Conservation (phyloP, 1,140 invertebrate species). For the Drosophila suzukii region DNA sequence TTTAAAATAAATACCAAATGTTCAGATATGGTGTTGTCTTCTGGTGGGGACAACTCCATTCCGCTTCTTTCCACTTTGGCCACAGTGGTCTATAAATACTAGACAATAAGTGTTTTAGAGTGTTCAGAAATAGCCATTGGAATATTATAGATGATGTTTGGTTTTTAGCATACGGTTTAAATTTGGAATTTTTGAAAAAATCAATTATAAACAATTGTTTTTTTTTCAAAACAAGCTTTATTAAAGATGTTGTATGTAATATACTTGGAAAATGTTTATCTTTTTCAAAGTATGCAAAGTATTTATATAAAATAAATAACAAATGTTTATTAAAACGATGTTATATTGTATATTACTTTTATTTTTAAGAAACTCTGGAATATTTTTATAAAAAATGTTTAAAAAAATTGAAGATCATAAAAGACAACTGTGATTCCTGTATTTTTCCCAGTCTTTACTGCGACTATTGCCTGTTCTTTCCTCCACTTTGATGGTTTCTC, state of each 20-base stretch:
- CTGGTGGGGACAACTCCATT: slow-evolving; percentile 34
- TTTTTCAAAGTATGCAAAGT: too few relatives aligned
- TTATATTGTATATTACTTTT: too few relatives aligned
- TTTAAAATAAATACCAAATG: neutral
- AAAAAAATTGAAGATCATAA: neutral
- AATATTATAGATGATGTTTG: neutral
- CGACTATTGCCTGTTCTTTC: slow-evolving; percentile 18
- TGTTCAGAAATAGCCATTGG: neutral
- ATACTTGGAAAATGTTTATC: neutral
- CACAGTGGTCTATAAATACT: slow-evolving; percentile 8
- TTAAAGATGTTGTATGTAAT: too few relatives aligned
- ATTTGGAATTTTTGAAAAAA: neutral
- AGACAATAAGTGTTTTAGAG: neutral
- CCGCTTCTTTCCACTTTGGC: slow-evolving; percentile 11
- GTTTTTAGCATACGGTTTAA: too few relatives aligned
- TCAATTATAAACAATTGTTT: neutral
- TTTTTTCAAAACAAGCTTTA: too few relatives aligned
- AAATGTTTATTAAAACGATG: too few relatives aligned
- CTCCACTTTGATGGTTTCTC: slow-evolving; percentile 34
- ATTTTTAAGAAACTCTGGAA: too few relatives aligned
- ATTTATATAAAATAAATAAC: too few relatives aligned
- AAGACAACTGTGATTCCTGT: neutral
- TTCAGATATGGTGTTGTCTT: slow-evolving; percentile 26
- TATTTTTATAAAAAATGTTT: too few relatives aligned
- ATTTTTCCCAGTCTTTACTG: neutral